Percentiles rank a stretch among this genome's conserved stretches.
phyloP scores from a whole-genome alignment of 2,797 vertebrate species.

The Florisuga fusca region DNA sequence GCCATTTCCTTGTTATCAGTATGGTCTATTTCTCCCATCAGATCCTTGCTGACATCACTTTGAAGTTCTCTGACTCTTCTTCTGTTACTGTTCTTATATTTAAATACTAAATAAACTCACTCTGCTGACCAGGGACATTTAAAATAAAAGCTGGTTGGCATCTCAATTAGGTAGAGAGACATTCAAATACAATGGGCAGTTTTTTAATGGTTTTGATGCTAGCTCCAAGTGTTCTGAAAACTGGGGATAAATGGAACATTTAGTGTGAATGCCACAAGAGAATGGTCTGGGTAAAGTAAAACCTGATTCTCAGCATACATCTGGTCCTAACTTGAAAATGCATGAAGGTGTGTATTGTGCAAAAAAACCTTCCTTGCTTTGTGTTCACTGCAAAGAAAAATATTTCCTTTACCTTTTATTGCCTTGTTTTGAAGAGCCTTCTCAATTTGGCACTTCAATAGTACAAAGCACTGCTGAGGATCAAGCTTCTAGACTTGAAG shows the following conservation, averaged over 20 bases:
- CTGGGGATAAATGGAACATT: background rate
- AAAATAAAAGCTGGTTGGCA: background rate
- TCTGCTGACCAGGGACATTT: background rate
- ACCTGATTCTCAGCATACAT: too few species aligned
- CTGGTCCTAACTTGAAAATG: background rate
- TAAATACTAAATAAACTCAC: background rate
- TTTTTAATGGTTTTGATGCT: background rate
- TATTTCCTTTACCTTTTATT: background rate
- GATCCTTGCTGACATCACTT: background rate
- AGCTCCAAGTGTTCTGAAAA: background rate
- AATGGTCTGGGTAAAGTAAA: background rate
- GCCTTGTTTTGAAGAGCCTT: background rate
- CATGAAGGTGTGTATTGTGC: accelerated
- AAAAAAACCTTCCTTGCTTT: background rate
- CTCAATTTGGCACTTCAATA: background rate
- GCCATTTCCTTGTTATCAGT: background rate
- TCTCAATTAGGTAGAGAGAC: background rate
- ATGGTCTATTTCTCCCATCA: background rate
- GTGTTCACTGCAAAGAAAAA: background rate
- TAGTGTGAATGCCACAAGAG: background rate
- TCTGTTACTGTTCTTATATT: background rate
- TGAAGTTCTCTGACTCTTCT: background rate
- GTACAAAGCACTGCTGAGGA: background rate
- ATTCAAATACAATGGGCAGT: background rate
- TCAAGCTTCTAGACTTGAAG: background rate